A percentile compares a stretch with the other conserved stretches of the same genome.
Evolutionary conservation across 2,113 vertebrate genomes (phyloP).

Genomic region (Protomyctophum bolini): DNA sequence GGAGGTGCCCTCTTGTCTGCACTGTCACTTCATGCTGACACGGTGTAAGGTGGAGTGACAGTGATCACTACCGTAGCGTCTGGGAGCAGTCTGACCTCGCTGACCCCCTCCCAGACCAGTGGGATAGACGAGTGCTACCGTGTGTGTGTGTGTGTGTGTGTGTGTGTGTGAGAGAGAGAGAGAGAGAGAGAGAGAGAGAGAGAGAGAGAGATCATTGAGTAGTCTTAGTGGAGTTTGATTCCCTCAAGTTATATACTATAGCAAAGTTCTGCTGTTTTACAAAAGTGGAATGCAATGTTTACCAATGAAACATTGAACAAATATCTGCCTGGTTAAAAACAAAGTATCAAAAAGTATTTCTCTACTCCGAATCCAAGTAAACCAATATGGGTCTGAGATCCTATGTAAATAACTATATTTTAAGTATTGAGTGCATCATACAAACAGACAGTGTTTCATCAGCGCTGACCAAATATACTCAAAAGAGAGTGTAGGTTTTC

Average conservation of each 20-base stretch:
- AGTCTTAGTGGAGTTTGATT: slow-evolving; percentile 52
- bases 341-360: too few species aligned
- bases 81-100: slow-evolving; percentile 62
- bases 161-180: slow-evolving; percentile 28
- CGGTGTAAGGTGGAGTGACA: slow-evolving; percentile 73
- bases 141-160: slow-evolving; percentile 52
- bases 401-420: too few species aligned
- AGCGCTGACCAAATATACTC: too few species aligned
- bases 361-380: too few species aligned
- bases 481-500: too few species aligned
- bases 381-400: too few species aligned
- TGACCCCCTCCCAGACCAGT: slow-evolving; percentile 45
- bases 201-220: slow-evolving; percentile 4
- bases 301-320: slow-evolving; percentile 54
- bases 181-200: neutral
- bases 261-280: slow-evolving; percentile 57
- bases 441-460: too few species aligned
- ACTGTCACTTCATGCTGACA: slow-evolving; percentile 75
- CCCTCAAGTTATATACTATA: slow-evolving; percentile 57
- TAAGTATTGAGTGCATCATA: too few species aligned
- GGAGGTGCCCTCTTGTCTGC: slow-evolving; percentile 46
- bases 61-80: slow-evolving; percentile 65
- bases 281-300: slow-evolving; percentile 48
- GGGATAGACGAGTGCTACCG: slow-evolving; percentile 44
- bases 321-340: slow-evolving; percentile 40